phyloP scores from a whole-genome alignment of 2,888 invertebrate genomes.

The Drosophila ezoana region DNA sequence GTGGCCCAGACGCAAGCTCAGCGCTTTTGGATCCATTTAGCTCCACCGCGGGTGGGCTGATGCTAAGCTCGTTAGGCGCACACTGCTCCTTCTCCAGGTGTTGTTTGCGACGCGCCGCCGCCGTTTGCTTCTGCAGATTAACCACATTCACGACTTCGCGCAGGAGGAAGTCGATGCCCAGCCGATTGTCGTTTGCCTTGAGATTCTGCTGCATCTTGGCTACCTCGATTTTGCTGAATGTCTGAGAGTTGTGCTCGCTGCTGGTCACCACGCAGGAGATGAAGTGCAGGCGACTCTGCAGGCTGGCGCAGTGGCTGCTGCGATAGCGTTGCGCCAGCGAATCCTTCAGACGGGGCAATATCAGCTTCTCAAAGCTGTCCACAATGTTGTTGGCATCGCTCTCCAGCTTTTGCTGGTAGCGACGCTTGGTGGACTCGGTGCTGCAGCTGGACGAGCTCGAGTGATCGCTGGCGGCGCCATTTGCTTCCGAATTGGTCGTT shows the following conservation, averaged over 20 bases:
- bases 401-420: slow-evolving; percentile 57
- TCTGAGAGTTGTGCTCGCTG: slow-evolving; percentile 68
- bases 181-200: slow-evolving; percentile 72
- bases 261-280: slow-evolving; percentile 81
- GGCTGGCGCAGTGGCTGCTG: slow-evolving; percentile 63
- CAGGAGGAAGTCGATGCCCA: slow-evolving; percentile 81
- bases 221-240: slow-evolving; percentile 74
- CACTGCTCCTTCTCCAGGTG: slow-evolving; percentile 37
- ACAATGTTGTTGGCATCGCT: slow-evolving; percentile 79
- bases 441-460: slow-evolving; percentile 54
- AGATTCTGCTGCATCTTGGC: slow-evolving; percentile 81
- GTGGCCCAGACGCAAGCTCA: slow-evolving; percentile 43
- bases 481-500: slow-evolving; percentile 48
- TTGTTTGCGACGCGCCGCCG: slow-evolving; percentile 33
- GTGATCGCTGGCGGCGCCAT: slow-evolving; percentile 24
- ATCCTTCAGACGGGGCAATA: slow-evolving; percentile 75
- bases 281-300: slow-evolving; percentile 72
- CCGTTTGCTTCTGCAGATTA: slow-evolving; percentile 62
- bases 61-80: slow-evolving; percentile 48
- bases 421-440: slow-evolving; percentile 50
- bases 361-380: slow-evolving; percentile 80
- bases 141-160: slow-evolving; percentile 80
- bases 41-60: neutral
- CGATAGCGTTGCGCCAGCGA: slow-evolving; percentile 71
- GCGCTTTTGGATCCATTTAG: slow-evolving; percentile 43